These are phyloP conservation scores for Erythrocercus mccallii DNA, from an alignment of 2,113 vertebrate species.

Conservation along the genomic window DNA sequence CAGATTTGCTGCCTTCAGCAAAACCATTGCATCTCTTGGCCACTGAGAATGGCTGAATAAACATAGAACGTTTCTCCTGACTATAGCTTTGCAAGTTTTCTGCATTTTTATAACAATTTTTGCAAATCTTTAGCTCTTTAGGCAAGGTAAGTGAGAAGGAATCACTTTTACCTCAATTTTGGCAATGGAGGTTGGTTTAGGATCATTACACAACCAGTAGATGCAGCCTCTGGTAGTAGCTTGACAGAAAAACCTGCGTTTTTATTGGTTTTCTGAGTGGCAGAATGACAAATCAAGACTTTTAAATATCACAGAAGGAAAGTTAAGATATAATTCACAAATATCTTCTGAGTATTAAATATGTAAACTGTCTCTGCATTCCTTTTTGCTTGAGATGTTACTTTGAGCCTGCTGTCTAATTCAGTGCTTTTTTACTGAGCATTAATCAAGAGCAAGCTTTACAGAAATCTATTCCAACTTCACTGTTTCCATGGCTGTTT, in stretches of 20 bases:
- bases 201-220: neutral
- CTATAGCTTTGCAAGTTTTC: neutral
- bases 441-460: neutral
- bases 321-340: neutral
- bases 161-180: neutral
- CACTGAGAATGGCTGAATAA: neutral
- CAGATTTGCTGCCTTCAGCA: slow-evolving; percentile 40
- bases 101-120: neutral
- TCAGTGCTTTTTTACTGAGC: neutral
- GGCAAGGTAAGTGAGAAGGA: neutral
- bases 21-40: neutral
- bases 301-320: neutral
- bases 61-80: neutral
- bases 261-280: neutral
- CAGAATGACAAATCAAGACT: neutral
- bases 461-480: neutral
- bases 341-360: neutral
- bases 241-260: neutral
- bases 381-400: neutral
- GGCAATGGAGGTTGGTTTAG: neutral
- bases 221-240: neutral
- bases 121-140: neutral
- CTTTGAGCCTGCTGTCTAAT: neutral
- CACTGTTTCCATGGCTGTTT: neutral
- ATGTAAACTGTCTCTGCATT: neutral